phyloP scores from a whole-genome alignment of 2,113 vertebrate genomes.

The Prolemur simus region DNA sequence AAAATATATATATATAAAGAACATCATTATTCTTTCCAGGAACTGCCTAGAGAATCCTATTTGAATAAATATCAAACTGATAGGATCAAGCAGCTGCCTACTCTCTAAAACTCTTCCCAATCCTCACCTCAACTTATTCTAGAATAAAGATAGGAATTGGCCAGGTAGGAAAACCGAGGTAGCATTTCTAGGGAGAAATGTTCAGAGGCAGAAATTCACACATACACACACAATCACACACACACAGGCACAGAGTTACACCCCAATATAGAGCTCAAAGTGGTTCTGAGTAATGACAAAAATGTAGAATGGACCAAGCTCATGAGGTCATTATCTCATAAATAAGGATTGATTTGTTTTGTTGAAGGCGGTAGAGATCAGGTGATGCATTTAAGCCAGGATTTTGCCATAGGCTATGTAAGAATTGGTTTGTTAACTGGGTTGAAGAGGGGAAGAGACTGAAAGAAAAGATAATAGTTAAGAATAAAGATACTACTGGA shows the following conservation, averaged over 20 bases:
- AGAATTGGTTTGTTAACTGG: neutral
- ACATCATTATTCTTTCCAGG: neutral
- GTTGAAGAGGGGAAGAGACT: neutral
- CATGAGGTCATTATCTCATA: neutral
- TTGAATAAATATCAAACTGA: neutral
- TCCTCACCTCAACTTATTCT: neutral
- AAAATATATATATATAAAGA: neutral
- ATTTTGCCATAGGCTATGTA: neutral
- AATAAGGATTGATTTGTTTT: neutral
- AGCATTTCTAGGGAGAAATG: neutral
- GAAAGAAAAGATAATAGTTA: neutral
- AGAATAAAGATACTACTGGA: neutral
- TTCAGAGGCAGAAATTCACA: neutral
- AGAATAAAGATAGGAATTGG: neutral
- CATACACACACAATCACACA: neutral
- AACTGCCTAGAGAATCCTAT: neutral
- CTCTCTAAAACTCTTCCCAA: neutral
- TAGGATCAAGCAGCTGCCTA: neutral
- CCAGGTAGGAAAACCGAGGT: neutral
- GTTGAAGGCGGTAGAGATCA: neutral
- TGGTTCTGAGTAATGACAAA: neutral
- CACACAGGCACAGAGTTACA: too few species aligned
- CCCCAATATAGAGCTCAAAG: neutral
- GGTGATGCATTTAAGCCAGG: neutral
- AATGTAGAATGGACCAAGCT: neutral